phyloP scores from a whole-genome alignment of 2,113 vertebrate genomes.

The Tylochromis polylepis region DNA sequence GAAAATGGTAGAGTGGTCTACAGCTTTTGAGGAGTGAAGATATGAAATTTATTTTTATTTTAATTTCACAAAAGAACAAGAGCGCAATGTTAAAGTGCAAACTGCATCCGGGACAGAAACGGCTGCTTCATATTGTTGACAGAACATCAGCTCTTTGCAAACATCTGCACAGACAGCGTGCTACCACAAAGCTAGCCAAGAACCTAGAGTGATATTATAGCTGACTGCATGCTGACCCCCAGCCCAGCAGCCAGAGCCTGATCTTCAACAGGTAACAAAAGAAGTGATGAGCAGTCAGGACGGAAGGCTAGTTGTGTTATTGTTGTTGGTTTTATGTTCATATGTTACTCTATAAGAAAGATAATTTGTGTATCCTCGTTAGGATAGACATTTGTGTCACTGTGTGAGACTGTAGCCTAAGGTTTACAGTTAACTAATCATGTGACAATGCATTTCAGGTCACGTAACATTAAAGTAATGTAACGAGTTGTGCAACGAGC shows the following conservation, averaged over 20 bases:
- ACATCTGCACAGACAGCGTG: background rate
- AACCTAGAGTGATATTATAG: background rate
- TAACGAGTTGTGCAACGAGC: background rate
- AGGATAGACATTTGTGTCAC: background rate
- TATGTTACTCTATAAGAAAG: background rate
- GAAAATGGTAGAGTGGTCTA: background rate
- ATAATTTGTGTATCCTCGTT: accelerated
- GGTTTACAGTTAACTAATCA: background rate
- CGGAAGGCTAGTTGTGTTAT: background rate
- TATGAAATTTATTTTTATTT: background rate
- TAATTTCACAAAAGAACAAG: background rate
- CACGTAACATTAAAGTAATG: accelerated
- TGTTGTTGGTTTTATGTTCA: background rate
- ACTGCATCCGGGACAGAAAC: background rate
- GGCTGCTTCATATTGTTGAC: background rate
- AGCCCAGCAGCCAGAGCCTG: background rate
- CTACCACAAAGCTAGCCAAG: background rate
- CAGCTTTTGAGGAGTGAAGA: background rate
- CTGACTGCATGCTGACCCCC: accelerated
- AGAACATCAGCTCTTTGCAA: background rate
- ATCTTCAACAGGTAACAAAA: background rate
- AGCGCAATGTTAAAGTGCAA: background rate
- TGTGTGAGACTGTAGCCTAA: too few relatives aligned
- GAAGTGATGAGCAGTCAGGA: background rate
- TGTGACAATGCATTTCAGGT: accelerated